Base-by-base conservation (phyloP, 2,113 vertebrate species). In the Syngnathus scovelli region DNA sequence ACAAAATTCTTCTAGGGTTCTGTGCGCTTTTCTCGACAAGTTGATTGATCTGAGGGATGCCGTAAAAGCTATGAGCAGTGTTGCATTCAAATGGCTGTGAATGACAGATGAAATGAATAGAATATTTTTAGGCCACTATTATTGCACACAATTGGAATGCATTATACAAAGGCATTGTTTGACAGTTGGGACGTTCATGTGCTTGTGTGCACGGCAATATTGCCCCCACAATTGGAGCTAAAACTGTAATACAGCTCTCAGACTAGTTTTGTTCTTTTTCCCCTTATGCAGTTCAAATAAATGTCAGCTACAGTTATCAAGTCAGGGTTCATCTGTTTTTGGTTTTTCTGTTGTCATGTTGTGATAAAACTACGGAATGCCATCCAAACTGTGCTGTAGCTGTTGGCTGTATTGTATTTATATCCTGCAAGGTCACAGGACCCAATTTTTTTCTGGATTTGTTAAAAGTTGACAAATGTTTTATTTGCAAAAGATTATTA, bases 11-110 rank as follows among this genome's bases (percentile, higher is more conserved):
- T 75, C 55, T 44, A 3, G 60, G 60, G 19, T 44, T 43, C 39
- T 43, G n/a, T 58, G 46, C 44, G 13, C 44, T 65, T 54, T 72
- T 9, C 2, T 68, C 72, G 62, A 19, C 60, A 51, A 33, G 54
- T 73, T 79, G 75, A 80, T 81, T 70, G 61, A 78, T 72, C 39
- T 51, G 46, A 72, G 44, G 61, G 56, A 71, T 79, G 54, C 65
- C 58, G 64, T 70, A 61, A 71, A 74, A 71, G 66, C 19, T 70
- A 56, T 0, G 13, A 70, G 12, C 7, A 80, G 73, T 49, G 67
- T 74, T 61, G 55, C 64, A 68, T 80, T 68, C 70, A 48, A 77
- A 68, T 66, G 36, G 23, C 61, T 68, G 41, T 80, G 48, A 75
- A 63, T 68, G 72, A 80, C 67, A 74, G 75, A 77, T 72, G 60